Evolutionary conservation across 2,888 invertebrate species (phyloP).

Genomic region (Macrosoma leucophasiata): DNA sequence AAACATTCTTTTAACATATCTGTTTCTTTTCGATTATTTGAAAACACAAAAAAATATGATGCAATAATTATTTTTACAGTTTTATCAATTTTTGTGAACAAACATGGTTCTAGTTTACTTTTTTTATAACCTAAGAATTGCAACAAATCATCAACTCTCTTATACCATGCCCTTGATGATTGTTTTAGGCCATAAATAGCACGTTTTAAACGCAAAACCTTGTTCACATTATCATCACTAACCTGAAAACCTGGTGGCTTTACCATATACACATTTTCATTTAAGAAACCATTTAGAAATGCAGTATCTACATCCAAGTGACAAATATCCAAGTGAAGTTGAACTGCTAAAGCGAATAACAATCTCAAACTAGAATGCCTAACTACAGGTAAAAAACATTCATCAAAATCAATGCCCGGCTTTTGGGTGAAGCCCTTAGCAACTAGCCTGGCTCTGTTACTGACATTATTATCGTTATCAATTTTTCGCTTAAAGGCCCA

Average conservation of each 20-base stretch:
- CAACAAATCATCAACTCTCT: constrained; percentile 16
- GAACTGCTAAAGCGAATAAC: constrained; percentile 18
- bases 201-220: constrained; percentile 16
- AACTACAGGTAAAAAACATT: constrained; percentile 21
- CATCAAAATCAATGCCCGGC: constrained; percentile 17
- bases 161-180: constrained; percentile 5
- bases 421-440: constrained; percentile 19
- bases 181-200: constrained; percentile 8
- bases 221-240: constrained; percentile 7
- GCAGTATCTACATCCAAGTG: constrained; percentile 22
- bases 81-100: constrained; percentile 14
- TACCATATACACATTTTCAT: constrained; percentile 17
- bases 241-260: constrained; percentile 2
- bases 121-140: constrained; percentile 16
- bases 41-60: constrained; percentile 20
- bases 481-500: neutral
- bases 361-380: constrained; percentile 19
- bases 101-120: constrained; percentile 16
- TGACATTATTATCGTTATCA: constrained; percentile 15
- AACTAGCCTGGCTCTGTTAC: constrained; percentile 16
- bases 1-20: constrained; percentile 1
- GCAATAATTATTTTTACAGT: constrained; percentile 15
- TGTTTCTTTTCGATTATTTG: constrained; percentile 5
- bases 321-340: constrained; percentile 13
- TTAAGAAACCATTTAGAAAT: constrained; percentile 16